Base-by-base conservation (phyloP, 2,113 vertebrate genomes). In the Paradisaea rubra region DNA sequence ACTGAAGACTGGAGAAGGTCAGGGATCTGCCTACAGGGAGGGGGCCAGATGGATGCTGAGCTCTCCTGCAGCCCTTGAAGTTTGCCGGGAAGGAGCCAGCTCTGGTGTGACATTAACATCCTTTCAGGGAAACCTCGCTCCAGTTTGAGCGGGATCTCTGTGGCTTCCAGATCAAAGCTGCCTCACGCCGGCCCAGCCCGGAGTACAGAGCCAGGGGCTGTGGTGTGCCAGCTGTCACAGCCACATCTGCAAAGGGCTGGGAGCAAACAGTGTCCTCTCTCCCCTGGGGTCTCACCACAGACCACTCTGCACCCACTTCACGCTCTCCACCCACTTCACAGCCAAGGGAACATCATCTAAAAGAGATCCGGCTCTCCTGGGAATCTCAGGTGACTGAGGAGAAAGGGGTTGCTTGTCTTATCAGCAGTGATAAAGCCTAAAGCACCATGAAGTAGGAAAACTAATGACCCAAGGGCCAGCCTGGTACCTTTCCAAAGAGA, bases 1-100 rank as follows among this genome's bases (percentile, higher is more conserved):
- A 28, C 52, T 42, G 79, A 80, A 93, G 65, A 39, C 71, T 86
- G 8, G 64, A 95, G 94, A 91, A 95, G 88, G 93, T 97, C 93
- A 96, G 56, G 24, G 64, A 83, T 23, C 49, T 91, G 68, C 52
- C 88, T 68, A 25, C 28, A 78, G 71, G 65, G 87, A 91, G 17
- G 14, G 11, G 41, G 18, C 93, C 88, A 95, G 91, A 94, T 81
- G 94, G 85, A 83, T 68, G 88, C 28, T 71, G 85, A 94, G 88
- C 64, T 64, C 22, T 86, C 57, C 31, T 25, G 6, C 44, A 86
- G 31, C 16, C 59, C 71, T 83, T 80, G 59, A 65, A 86, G 86
- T 90, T 70, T 78, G 35, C 20, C 10, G 3, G 82, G 82, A 66
- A 83, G 71, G 78, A 91, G 33, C 30, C 74, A 70, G 68, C 64